A percentile compares a stretch with the other conserved stretches of the same genome.
Conservation (phyloP, 2,113 vertebrate species). For the Calyptomena viridis region DNA sequence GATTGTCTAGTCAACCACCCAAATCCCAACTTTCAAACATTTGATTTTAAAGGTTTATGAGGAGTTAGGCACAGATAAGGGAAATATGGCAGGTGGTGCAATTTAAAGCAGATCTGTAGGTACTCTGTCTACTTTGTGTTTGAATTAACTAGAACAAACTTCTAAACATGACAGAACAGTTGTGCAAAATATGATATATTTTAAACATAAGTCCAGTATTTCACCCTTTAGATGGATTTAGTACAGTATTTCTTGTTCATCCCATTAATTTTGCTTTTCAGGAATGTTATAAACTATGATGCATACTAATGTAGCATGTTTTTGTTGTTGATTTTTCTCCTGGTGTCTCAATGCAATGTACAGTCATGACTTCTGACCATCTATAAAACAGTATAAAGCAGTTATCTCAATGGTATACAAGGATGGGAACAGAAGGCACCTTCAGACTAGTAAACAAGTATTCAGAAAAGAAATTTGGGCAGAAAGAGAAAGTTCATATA, state of each 20-base stretch:
- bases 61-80: not conserved
- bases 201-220: not conserved
- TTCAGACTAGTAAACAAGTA: not conserved
- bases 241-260: not conserved
- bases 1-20: not conserved
- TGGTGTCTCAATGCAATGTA: not conserved
- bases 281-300: not conserved
- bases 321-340: not conserved
- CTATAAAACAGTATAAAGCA: not conserved
- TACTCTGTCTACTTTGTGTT: not conserved
- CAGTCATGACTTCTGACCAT: not conserved
- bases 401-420: rapidly evolving
- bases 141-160: not conserved
- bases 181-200: not conserved
- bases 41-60: not conserved
- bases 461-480: not conserved
- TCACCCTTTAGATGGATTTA: not conserved
- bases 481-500: not conserved
- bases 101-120: not conserved
- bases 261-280: not conserved
- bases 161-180: not conserved
- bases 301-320: not conserved
- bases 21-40: not conserved
- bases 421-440: not conserved
- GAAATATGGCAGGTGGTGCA: not conserved